A percentile compares a stretch with the other conserved stretches of the same genome.
phyloP scores from a whole-genome alignment of 2,113 vertebrate species.

The Rhodinocichla rosea region DNA sequence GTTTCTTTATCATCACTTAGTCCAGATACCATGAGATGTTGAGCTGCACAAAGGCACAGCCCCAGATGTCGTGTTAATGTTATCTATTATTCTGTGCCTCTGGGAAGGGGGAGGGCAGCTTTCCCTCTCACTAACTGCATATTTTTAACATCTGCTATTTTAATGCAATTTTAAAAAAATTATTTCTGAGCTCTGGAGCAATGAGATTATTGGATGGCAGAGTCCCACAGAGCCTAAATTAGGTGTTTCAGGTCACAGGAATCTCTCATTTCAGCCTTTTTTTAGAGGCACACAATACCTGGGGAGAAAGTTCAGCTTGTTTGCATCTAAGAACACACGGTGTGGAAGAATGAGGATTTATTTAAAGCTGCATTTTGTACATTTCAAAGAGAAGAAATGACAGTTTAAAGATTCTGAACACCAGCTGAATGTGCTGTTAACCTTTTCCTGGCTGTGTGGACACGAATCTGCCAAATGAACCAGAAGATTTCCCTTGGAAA shows the following conservation, averaged over 20 bases:
- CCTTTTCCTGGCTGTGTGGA: neutral
- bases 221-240: conserved; percentile 16
- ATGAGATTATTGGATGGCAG: neutral
- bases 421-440: neutral
- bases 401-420: neutral
- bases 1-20: conserved; percentile 44
- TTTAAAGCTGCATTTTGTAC: neutral
- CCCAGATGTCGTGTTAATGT: conserved; percentile 11
- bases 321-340: neutral
- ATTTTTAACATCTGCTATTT: conserved; percentile 59
- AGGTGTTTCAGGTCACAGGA: conserved; percentile 16
- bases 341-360: neutral
- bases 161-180: neutral
- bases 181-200: neutral
- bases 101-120: neutral
- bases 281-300: neutral
- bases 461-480: neutral
- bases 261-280: conserved; percentile 10
- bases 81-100: conserved; percentile 24
- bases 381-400: neutral
- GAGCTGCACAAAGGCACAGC: neutral
- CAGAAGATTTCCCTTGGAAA: neutral
- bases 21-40: conserved; percentile 36
- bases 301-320: neutral
- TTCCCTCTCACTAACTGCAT: neutral